A percentile compares a stretch with the other conserved stretches of the same genome.
Conservation (phyloP, 2,113 vertebrate genomes). For the Hipposideros armiger region DNA sequence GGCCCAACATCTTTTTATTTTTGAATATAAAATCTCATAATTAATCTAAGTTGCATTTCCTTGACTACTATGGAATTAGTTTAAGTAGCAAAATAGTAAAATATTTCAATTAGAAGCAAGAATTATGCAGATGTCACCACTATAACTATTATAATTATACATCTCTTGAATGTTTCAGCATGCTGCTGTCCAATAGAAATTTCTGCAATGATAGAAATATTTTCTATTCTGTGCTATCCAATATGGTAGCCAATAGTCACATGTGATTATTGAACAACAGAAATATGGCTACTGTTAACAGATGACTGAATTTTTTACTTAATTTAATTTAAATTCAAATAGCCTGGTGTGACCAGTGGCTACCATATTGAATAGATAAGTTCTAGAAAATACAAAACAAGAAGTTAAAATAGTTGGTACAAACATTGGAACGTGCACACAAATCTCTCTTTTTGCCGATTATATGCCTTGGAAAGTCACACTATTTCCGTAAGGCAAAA, state of each 20-base stretch:
- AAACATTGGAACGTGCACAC: not conserved
- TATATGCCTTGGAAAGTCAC: not conserved
- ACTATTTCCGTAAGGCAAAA: not conserved
- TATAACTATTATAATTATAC: not conserved
- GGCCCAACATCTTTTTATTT: not conserved
- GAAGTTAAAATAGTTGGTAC: not conserved
- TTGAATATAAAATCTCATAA: not conserved
- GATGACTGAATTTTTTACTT: not conserved
- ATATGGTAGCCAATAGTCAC: not conserved
- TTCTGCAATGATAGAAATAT: not conserved
- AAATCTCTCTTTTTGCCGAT: not conserved
- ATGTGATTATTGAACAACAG: not conserved
- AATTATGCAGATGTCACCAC: not conserved
- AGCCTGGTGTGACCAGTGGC: not conserved
- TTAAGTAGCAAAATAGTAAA: conserved; percentile 26
- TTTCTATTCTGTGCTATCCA: not conserved
- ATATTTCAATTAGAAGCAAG: conserved; percentile 42
- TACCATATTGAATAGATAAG: not conserved
- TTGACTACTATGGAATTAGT: not conserved
- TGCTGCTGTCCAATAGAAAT: not conserved
- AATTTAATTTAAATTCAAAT: not conserved
- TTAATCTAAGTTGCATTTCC: conserved; percentile 40
- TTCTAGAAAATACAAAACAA: conserved; percentile 9
- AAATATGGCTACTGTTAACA: not conserved
- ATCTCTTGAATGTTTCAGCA: not conserved